These are phyloP conservation scores for Oncorhynchus kisutch DNA, from an alignment of 2,113 vertebrate genomes.

Conservation along the genomic window DNA sequence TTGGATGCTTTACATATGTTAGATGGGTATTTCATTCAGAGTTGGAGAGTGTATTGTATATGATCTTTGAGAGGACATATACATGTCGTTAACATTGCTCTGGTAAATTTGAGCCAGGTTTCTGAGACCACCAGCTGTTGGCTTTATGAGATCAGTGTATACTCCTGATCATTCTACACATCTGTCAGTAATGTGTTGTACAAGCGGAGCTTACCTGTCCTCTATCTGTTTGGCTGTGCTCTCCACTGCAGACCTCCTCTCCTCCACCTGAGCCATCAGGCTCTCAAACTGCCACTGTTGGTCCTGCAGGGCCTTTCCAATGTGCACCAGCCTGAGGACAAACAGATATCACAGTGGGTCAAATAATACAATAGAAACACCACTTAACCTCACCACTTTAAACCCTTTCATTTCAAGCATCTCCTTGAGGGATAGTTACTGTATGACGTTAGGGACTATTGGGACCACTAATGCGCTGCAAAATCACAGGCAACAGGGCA, in stretches of 20 bases:
- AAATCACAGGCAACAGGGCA: slow-evolving; percentile 67
- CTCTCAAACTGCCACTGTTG: slow-evolving; percentile 78
- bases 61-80: neutral
- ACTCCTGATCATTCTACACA: neutral
- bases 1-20: neutral
- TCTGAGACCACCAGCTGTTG: neutral
- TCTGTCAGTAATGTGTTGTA: neutral
- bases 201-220: slow-evolving; percentile 62
- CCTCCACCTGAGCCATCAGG: slow-evolving; percentile 74
- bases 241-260: slow-evolving; percentile 74
- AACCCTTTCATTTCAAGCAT: slow-evolving; percentile 41
- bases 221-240: slow-evolving; percentile 77
- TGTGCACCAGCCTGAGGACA: slow-evolving; percentile 67
- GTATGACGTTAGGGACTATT: slow-evolving; percentile 64
- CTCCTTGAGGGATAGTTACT: slow-evolving; percentile 28
- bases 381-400: neutral
- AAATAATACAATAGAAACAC: neutral
- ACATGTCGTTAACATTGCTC: neutral
- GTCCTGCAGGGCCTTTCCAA: slow-evolving; percentile 75
- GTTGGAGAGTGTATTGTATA: neutral
- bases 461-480: slow-evolving; percentile 48
- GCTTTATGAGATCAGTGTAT: neutral
- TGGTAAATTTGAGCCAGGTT: neutral
- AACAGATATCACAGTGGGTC: neutral
- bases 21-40: neutral